Evolutionary conservation across 2,113 vertebrate species (phyloP).

Genomic region (Colistium nudipinnis): DNA sequence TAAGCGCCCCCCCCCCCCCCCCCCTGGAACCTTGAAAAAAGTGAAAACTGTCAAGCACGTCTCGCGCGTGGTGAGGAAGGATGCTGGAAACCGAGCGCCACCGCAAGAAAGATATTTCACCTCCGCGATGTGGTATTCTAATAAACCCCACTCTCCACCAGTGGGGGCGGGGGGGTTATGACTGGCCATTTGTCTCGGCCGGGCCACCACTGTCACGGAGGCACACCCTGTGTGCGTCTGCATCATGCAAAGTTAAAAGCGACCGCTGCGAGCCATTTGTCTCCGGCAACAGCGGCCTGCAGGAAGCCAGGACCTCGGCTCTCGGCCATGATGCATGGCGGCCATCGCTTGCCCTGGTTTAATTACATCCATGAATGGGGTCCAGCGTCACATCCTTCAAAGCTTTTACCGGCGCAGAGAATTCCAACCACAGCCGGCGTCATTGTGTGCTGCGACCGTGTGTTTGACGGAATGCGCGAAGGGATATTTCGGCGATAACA

Average conservation of each 20-base stretch:
- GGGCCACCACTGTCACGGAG: slow-evolving; percentile 64
- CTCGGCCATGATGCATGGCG: slow-evolving; percentile 64
- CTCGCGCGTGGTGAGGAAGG: slow-evolving; percentile 57
- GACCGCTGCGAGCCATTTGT: slow-evolving; percentile 72
- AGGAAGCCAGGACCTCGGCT: slow-evolving; percentile 69
- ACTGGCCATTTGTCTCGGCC: slow-evolving; percentile 75
- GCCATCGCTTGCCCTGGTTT: slow-evolving; percentile 72
- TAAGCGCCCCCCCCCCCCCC: slow-evolving; percentile 45
- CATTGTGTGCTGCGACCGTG: slow-evolving; percentile 70
- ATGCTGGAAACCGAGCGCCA: slow-evolving; percentile 52
- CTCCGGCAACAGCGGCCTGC: slow-evolving; percentile 59
- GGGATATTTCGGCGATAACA: slow-evolving; percentile 68
- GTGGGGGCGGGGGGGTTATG: slow-evolving; percentile 63
- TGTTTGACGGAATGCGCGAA: slow-evolving; percentile 61
- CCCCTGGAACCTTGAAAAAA: slow-evolving; percentile 29
- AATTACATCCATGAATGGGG: slow-evolving; percentile 74
- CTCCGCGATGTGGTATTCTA: slow-evolving; percentile 65
- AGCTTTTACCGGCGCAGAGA: slow-evolving; percentile 62
- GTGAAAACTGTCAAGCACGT: slow-evolving; percentile 57
- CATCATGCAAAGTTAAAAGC: slow-evolving; percentile 65
- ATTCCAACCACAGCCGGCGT: slow-evolving; percentile 54
- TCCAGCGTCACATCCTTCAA: slow-evolving; percentile 61
- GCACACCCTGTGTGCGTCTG: slow-evolving; percentile 45
- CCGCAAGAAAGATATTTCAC: slow-evolving; percentile 58
- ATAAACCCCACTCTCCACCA: slow-evolving; percentile 65